Evolutionary conservation across 2,888 invertebrate species (phyloP).

Genomic region (Drosophila nigricruria): DNA sequence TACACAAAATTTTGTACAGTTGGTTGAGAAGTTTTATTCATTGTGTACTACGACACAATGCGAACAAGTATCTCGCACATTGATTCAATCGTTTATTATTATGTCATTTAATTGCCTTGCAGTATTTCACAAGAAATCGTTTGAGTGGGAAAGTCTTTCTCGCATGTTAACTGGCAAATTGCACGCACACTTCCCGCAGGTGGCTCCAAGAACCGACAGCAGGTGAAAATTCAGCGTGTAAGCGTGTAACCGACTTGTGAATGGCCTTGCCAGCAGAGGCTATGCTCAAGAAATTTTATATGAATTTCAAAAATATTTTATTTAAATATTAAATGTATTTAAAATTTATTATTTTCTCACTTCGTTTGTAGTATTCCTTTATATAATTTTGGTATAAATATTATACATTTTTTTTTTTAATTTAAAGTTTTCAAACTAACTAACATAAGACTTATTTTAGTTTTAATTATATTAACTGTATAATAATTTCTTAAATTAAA

Average conservation of each 20-base stretch:
- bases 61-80: conserved; percentile 22
- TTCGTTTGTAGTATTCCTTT: too few species aligned
- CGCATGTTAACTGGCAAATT: conserved; percentile 56
- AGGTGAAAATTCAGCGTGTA: neutral
- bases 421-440: too few species aligned
- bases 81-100: conserved; percentile 44
- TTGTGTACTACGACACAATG: conserved; percentile 28
- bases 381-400: too few species aligned
- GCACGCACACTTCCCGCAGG: conserved; percentile 65
- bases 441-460: too few species aligned
- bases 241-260: neutral
- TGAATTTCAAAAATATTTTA: neutral
- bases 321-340: too few species aligned
- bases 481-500: neutral
- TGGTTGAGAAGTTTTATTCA: conserved; percentile 30
- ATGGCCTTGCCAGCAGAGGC: conserved; percentile 8
- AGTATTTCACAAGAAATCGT: conserved; percentile 64
- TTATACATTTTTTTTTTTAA: too few species aligned
- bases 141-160: conserved; percentile 59
- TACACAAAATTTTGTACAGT: conserved; percentile 27
- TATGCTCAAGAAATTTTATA: neutral
- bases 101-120: conserved; percentile 41
- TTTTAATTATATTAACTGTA: neutral
- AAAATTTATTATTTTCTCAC: too few species aligned
- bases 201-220: neutral